phyloP scores from a whole-genome alignment of 2,797 vertebrate species.

The Takifugu rubripes region DNA sequence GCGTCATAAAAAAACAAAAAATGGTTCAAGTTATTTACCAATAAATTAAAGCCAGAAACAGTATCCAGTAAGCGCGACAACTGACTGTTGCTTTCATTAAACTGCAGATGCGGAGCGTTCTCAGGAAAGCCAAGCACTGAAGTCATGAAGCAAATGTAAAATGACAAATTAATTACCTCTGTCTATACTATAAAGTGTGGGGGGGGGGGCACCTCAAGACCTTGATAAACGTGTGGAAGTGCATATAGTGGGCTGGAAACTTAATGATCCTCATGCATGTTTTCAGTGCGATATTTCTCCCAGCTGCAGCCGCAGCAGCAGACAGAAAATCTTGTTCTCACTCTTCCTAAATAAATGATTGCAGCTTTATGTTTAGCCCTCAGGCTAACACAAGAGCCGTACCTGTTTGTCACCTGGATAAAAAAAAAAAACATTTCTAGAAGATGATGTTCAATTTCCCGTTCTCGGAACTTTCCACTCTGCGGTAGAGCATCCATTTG shows the following conservation, averaged over 20 bases:
- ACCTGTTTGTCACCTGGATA: constrained; percentile 25
- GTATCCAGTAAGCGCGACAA: background rate
- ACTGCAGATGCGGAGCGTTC: background rate
- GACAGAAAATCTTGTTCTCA: constrained; percentile 39
- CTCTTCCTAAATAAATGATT: constrained; percentile 56
- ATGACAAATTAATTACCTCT: constrained; percentile 11
- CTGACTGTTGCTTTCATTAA: background rate
- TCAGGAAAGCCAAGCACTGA: constrained; percentile 3
- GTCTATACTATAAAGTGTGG: background rate
- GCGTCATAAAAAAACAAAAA: constrained; percentile 18
- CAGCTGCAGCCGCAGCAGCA: constrained; percentile 13
- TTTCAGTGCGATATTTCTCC: constrained; percentile 26
- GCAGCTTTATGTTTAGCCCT: constrained; percentile 33
- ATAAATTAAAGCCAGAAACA: constrained; percentile 12
- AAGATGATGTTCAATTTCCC: constrained; percentile 8
- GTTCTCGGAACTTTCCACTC: background rate
- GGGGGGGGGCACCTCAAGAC: constrained; percentile 6
- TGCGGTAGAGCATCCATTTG: background rate
- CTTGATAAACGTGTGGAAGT: constrained; percentile 22
- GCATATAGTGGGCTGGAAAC: constrained; percentile 20
- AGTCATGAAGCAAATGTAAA: constrained; percentile 18
- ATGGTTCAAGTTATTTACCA: constrained; percentile 15
- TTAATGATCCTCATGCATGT: constrained; percentile 36
- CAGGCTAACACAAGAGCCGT: constrained; percentile 24
- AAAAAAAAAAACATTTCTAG: constrained; percentile 6